phyloP scores from a whole-genome alignment of 2,113 vertebrate species.

The Rallus limicola region DNA sequence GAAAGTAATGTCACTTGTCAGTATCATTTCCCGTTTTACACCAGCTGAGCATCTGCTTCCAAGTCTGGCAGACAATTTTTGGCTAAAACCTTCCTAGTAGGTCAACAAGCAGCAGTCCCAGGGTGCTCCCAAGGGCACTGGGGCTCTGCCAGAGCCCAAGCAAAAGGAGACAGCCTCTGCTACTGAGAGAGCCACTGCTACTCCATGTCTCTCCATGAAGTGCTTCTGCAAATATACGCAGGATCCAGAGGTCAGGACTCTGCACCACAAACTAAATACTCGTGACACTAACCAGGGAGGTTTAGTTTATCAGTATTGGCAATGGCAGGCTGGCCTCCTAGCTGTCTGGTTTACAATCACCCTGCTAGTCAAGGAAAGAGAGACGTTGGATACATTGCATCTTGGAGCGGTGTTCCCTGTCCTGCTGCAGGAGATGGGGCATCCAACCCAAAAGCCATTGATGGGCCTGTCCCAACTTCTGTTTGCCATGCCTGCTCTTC shows the following conservation, averaged over 20 bases:
- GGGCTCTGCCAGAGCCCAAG: not conserved
- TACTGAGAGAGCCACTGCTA: not conserved
- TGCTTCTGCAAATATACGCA: not conserved
- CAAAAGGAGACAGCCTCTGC: not conserved
- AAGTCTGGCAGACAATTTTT: not conserved
- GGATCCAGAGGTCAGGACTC: not conserved
- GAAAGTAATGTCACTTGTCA: not conserved
- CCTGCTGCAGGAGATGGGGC: not conserved
- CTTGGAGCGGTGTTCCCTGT: not conserved
- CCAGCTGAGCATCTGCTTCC: not conserved
- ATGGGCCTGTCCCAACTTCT: not conserved
- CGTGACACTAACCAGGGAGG: not conserved
- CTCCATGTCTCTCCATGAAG: not conserved
- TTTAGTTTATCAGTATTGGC: not conserved
- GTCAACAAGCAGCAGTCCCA: not conserved
- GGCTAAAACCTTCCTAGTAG: not conserved
- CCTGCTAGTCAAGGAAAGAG: not conserved
- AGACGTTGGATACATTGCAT: not conserved
- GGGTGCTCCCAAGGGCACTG: not conserved
- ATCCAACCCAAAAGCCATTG: not conserved
- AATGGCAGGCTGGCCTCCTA: not conserved
- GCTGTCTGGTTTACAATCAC: not conserved
- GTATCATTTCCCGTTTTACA: not conserved
- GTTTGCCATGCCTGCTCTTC: not conserved
- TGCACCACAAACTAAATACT: rapidly evolving